Percentiles rank a stretch among this genome's conserved stretches.
Conservation (phyloP, 2,113 vertebrate genomes). For the Sprattus sprattus region DNA sequence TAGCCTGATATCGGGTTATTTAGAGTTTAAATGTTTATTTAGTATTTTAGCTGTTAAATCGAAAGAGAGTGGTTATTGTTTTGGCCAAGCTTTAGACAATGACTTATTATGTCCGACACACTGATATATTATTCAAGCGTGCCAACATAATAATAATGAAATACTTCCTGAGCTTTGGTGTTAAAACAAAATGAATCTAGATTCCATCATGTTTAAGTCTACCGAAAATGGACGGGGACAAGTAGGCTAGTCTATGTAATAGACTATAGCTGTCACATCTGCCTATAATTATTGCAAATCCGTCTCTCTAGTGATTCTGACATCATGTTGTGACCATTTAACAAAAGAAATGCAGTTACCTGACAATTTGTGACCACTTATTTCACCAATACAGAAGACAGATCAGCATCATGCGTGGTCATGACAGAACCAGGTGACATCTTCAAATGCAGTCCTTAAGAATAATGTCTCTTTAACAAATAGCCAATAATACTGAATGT, state of each 20-base stretch:
- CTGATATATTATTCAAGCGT: not conserved
- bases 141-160: not conserved
- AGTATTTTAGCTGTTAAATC: not conserved
- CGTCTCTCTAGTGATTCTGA: not conserved
- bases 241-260: not conserved
- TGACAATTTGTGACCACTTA: slow-evolving; percentile 14
- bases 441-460: not conserved
- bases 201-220: not conserved
- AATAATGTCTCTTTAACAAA: slow-evolving; percentile 10
- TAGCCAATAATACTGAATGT: not conserved
- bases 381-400: slow-evolving; percentile 13
- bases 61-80: not conserved
- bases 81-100: not conserved
- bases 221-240: not conserved
- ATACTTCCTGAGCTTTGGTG: not conserved
- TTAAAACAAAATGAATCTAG: not conserved
- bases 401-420: not conserved
- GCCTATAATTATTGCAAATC: slow-evolving; percentile 19
- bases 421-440: slow-evolving; percentile 16
- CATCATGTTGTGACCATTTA: slow-evolving; percentile 7
- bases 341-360: slow-evolving; percentile 17
- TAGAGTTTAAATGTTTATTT: not conserved
- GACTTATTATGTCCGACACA: not conserved
- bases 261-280: slow-evolving; percentile 1
- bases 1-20: not conserved